Evolutionary conservation across 2,888 invertebrate species (phyloP).

Genomic region (Eristalinus sepulchralis): DNA sequence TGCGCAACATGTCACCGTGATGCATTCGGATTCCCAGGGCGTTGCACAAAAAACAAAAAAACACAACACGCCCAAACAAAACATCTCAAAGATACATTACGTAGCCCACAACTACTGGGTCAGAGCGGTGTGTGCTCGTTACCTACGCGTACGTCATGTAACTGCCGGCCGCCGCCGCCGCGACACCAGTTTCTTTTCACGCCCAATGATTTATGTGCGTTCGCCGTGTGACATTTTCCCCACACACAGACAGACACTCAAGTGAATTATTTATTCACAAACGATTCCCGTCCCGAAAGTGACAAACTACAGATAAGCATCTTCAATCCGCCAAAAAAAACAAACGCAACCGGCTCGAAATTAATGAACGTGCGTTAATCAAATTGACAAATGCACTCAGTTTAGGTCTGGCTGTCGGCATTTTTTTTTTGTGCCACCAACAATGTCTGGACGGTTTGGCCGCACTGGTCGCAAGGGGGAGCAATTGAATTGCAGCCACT

Average conservation of each 20-base stretch:
- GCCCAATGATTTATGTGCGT: slow-evolving; percentile 35
- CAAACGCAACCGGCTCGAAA: slow-evolving; percentile 5
- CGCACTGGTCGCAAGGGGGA: neutral
- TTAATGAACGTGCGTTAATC: slow-evolving; percentile 61
- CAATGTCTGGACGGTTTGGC: neutral
- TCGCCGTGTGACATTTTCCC: slow-evolving; percentile 44
- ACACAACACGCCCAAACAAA: slow-evolving; percentile 12
- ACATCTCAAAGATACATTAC: neutral
- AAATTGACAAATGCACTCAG: slow-evolving; percentile 67
- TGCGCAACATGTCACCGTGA: neutral
- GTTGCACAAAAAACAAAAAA: neutral
- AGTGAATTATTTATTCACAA: slow-evolving; percentile 44
- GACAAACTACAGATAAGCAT: slow-evolving; percentile 63
- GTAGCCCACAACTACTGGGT: neutral
- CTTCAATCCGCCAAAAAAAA: slow-evolving; percentile 55
- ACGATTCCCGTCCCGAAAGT: slow-evolving; percentile 52
- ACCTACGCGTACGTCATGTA: neutral
- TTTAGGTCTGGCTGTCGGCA: slow-evolving; percentile 50
- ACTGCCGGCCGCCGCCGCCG: neutral
- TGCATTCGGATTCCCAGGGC: neutral
- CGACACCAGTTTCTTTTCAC: neutral
- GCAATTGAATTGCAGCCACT: neutral
- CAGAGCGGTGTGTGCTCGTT: neutral
- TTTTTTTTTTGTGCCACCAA: slow-evolving; percentile 37
- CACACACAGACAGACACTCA: slow-evolving; percentile 37